Base-by-base conservation (phyloP, 2,113 vertebrate species). In the Tachycineta bicolor region DNA sequence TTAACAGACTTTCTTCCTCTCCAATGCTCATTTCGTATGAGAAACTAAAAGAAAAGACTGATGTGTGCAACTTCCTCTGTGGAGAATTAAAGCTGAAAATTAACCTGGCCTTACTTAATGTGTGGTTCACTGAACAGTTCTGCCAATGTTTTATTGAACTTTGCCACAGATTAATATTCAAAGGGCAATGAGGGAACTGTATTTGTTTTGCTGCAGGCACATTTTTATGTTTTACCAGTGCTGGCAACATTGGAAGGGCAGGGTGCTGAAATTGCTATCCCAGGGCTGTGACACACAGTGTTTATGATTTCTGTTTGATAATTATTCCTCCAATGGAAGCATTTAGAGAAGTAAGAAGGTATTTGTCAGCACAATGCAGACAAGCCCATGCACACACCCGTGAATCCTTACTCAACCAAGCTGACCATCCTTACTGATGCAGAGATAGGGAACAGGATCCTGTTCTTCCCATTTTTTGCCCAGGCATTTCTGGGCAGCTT, bases 61-160 rank as follows among this genome's bases (percentile, higher is more conserved):
- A 49, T 37, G 25, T 0, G 0, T 34, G 24, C 0, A 3, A 89
- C 44, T 53, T 80, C 73, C 28, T 75, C 31, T 1, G 4, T 44
- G 52, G 58, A 56, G 49, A 64, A 71, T 87, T 59, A 83, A 49
- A 46, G 58, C 60, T 94, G 92, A 92, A 81, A 83, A 77, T 92
- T 67, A 80, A 90, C 74, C 82, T 56, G 73, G 49, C 73, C 25
- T 83, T 43, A 17, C 23, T 53, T 78, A 47, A 52, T 28, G 23
- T 68, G 50, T 67, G 53, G 25, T 67, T 89, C 44, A 64, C 37
- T 11, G 1, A 77, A 22, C 68, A 83, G 56, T 39, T 70, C 64
- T 86, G 92, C 55, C 68, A 80, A 12, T 37, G 73, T 63, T 93
- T 77, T 56, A 88, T 56, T 86, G 71, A 90, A 77, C 94, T 81